Evolutionary conservation across 2,888 invertebrate species (phyloP), one percentile per base, ranked within the genome.

Genomic region (Gisinianus flammeolus): DNA sequence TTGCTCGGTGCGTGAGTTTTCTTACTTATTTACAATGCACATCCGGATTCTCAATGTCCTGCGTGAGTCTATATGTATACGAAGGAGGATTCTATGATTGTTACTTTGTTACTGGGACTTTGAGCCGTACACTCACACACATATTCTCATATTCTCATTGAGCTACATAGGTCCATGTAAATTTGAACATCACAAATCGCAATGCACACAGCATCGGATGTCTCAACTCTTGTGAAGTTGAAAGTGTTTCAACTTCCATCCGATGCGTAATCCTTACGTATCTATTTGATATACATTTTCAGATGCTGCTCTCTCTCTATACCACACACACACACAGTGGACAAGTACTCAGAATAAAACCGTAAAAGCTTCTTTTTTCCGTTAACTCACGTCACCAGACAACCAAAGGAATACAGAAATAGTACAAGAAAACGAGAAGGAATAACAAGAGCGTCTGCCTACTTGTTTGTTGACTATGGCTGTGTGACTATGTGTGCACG

Each of bases 1-100:
- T 67, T 67, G 33, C 67, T 31, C 67, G 12, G 67, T 67, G 67
- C 67, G 67, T 67, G 67, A 67, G 67, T 28, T 33, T 67, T 30
- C 67, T 67, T 67, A 67, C 67, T 67, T 67, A 67, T 67, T 67
- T 67, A 31, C 67, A 33, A 67, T 67, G 30, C 67, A n/a, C n/a
- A 31, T 67, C 67, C 22, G 30, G 30, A n/a, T 19, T 67, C 67
- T n/a, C 67, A 64, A 26, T 44, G 44, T 44, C 44, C 44, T 64
- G 16, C 26, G 3, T 2, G 3, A 30, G 33, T 28, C 31, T n/a
- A 67, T 67, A 22, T 67, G 33, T 31, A 16, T 67, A n/a, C 67
- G 67, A 16, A 67, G 31, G 33, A 67, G 31, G 30, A 33, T 33
- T 31, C 31, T n/a, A 67, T 31, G 67, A 67, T 33, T 67, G 28